Evolutionary conservation across 2,797 vertebrate genomes (phyloP).

Genomic region (Liasis olivaceus): DNA sequence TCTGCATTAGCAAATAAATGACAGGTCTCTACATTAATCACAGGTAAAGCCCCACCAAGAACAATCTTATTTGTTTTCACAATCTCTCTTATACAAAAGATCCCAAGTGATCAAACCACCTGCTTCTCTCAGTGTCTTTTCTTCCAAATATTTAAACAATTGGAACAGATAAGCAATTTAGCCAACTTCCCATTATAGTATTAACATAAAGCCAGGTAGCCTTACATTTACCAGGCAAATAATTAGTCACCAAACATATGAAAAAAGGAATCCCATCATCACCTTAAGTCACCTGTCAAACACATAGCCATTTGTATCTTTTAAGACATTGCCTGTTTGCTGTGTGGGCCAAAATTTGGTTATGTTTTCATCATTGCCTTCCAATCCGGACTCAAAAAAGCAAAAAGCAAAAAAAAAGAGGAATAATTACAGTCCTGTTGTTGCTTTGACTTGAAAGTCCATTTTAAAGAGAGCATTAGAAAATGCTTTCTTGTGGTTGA

Average conservation of each 20-base stretch:
- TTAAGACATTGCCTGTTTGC: slow-evolving; percentile 59
- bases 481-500: slow-evolving; percentile 78
- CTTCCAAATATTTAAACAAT: slow-evolving; percentile 48
- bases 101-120: slow-evolving; percentile 55
- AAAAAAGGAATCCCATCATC: slow-evolving; percentile 46
- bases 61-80: slow-evolving; percentile 58
- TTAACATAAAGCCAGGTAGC: slow-evolving; percentile 56
- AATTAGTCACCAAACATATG: slow-evolving; percentile 65
- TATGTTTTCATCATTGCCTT: slow-evolving; percentile 55
- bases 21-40: slow-evolving; percentile 26
- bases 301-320: slow-evolving; percentile 43
- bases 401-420: neutral
- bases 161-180: slow-evolving; percentile 49
- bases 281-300: slow-evolving; percentile 62
- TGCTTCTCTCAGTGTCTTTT: slow-evolving; percentile 22
- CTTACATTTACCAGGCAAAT: slow-evolving; percentile 62
- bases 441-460: slow-evolving; percentile 77
- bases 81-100: slow-evolving; percentile 41
- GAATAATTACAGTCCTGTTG: slow-evolving; percentile 72
- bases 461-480: slow-evolving; percentile 76
- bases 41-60: slow-evolving; percentile 42
- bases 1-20: slow-evolving; percentile 1
- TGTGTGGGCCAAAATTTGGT: slow-evolving; percentile 58
- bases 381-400: slow-evolving; percentile 53
- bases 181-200: slow-evolving; percentile 44